Conservation (phyloP, 2,797 vertebrate genomes). For the Meriones psammophilus region DNA sequence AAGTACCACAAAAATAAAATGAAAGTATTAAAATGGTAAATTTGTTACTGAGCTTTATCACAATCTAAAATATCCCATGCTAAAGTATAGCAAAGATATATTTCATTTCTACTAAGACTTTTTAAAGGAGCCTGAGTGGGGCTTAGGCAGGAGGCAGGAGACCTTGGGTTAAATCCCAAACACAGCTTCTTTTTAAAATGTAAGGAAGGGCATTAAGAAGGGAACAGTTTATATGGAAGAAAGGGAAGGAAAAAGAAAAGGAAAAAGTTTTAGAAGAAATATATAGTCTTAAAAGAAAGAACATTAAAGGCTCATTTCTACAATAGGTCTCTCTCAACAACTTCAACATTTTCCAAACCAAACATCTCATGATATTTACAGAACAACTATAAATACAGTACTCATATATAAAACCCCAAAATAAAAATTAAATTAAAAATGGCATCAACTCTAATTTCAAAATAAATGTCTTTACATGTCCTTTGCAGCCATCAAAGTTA, state of each 20-base stretch:
- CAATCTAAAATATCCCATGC: conserved; percentile 26
- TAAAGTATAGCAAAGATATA: conserved; percentile 49
- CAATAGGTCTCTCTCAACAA: conserved; percentile 50
- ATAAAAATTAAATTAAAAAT: conserved; percentile 52
- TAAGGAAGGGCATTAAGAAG: background rate
- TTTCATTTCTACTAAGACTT: conserved; percentile 39
- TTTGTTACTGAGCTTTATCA: conserved; percentile 51
- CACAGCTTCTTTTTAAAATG: background rate
- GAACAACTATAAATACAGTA: conserved; percentile 47
- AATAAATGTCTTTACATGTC: conserved; percentile 52
- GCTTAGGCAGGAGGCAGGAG: background rate
- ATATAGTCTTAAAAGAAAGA: background rate
- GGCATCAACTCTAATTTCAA: conserved; percentile 65
- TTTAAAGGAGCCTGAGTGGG: background rate
- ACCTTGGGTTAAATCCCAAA: background rate
- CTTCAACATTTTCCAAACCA: conserved; percentile 59
- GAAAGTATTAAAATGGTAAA: conserved; percentile 6
- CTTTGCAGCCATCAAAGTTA: conserved; percentile 55
- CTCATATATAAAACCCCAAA: background rate
- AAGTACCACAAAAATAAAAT: background rate
- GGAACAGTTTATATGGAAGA: background rate
- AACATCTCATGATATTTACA: conserved; percentile 54
- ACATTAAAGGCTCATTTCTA: conserved; percentile 35
- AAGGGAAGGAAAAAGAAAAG: background rate
- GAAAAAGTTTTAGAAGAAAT: conserved; percentile 19